Conservation (phyloP, 2,113 vertebrate genomes). For the Egretta garzetta region DNA sequence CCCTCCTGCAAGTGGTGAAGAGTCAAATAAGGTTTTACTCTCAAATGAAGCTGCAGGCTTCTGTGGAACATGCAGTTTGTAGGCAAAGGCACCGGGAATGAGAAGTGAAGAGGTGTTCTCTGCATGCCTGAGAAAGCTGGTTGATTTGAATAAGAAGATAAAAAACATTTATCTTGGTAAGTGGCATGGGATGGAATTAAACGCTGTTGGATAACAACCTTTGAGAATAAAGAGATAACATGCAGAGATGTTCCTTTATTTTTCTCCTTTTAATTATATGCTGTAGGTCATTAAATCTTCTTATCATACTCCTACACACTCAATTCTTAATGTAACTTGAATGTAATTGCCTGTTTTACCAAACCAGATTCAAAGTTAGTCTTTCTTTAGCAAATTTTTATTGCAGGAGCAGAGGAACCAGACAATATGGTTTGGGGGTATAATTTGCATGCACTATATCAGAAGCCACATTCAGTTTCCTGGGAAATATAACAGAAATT, state of each 20-base stretch:
- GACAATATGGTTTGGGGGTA: neutral
- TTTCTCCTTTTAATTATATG: constrained; percentile 26
- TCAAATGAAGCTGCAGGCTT: neutral
- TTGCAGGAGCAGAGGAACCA: neutral
- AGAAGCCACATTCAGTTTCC: neutral
- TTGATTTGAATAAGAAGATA: constrained; percentile 15
- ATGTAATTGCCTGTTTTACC: constrained; percentile 49
- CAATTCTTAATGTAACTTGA: constrained; percentile 11
- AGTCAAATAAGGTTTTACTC: neutral
- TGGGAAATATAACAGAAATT: neutral
- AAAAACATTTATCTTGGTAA: constrained; percentile 50
- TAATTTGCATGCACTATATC: neutral
- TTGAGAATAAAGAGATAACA: constrained; percentile 27
- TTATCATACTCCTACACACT: constrained; percentile 45
- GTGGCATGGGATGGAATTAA: neutral
- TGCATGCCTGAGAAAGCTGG: neutral
- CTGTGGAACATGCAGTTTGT: neutral
- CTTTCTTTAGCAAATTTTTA: neutral
- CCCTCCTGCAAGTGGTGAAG: neutral
- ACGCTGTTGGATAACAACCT: neutral
- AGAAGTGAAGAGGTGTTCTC: neutral
- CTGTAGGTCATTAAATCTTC: constrained; percentile 50
- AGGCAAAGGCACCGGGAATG: neutral
- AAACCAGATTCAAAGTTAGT: neutral
- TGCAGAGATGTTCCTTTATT: constrained; percentile 14